Percentiles rank a stretch among this genome's conserved stretches.
Evolutionary conservation across 2,113 vertebrate species (phyloP).

Genomic region (Stictonetta naevosa): DNA sequence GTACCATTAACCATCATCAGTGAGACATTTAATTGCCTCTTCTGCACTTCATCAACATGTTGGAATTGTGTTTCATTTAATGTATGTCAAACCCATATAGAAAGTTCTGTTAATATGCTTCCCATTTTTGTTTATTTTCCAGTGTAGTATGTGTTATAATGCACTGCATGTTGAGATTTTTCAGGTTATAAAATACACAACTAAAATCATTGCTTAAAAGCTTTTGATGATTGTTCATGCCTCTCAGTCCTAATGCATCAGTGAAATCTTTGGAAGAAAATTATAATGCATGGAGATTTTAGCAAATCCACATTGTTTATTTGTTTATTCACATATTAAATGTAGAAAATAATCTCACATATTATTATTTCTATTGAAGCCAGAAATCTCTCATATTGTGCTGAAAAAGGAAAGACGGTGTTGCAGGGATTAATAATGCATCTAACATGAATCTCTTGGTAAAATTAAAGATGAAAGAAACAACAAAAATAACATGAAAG

Average conservation of each 20-base stretch:
- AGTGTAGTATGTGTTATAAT: not conserved
- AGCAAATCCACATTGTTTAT: slow-evolving; percentile 26
- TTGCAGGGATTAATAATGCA: slow-evolving; percentile 44
- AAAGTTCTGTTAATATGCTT: slow-evolving; percentile 31
- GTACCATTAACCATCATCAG: slow-evolving; percentile 37
- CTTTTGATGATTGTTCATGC: slow-evolving; percentile 1
- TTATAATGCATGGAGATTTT: slow-evolving; percentile 14
- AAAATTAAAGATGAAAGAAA: slow-evolving; percentile 62
- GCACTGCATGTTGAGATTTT: slow-evolving; percentile 36
- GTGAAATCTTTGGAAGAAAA: slow-evolving; percentile 40
- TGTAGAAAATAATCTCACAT: slow-evolving; percentile 40
- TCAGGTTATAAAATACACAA: slow-evolving; percentile 17
- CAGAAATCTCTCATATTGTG: not conserved
- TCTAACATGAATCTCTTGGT: slow-evolving; percentile 40
- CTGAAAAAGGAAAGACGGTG: not conserved
- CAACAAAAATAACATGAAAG: slow-evolving; percentile 43
- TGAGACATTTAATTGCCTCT: slow-evolving; percentile 51
- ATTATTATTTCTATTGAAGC: slow-evolving; percentile 4
- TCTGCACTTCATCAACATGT: slow-evolving; percentile 33
- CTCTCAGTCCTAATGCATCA: slow-evolving; percentile 12
- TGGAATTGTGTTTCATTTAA: slow-evolving; percentile 40
- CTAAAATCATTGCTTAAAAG: slow-evolving; percentile 29
- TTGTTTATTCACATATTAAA: slow-evolving; percentile 16
- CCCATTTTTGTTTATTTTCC: slow-evolving; percentile 50
- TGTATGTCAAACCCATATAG: not conserved